Conservation (phyloP, 2,113 vertebrate genomes). For the Syngnathus typhle region DNA sequence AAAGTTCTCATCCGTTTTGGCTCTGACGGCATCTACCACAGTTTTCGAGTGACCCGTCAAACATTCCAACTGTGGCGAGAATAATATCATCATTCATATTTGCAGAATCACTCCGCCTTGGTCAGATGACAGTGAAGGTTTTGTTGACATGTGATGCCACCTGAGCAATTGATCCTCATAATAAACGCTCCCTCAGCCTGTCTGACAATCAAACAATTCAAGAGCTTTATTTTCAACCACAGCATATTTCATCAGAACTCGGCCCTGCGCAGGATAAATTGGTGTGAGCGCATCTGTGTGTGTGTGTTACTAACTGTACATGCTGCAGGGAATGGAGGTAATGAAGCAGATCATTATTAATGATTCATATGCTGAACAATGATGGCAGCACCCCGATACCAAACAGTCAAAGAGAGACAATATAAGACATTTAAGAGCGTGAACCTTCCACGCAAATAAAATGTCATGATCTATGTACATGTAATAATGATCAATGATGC, state of each 20-base stretch:
- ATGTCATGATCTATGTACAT: no score
- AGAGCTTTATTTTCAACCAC: conserved; percentile 12
- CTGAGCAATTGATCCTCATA: no score
- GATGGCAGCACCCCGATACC: background rate
- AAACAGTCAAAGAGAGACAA: background rate
- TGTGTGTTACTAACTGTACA: conserved; percentile 8
- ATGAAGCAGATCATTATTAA: conserved; percentile 40
- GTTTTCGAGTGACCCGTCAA: no score
- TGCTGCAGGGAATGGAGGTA: conserved; percentile 45
- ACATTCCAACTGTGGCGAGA: no score
- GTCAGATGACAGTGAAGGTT: background rate
- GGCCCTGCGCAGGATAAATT: background rate
- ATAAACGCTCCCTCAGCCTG: conserved; percentile 9
- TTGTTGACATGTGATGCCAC: no score
- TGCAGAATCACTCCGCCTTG: background rate
- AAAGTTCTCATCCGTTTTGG: background rate
- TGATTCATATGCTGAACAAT: conserved; percentile 14
- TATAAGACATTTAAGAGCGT: background rate
- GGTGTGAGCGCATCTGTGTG: background rate
- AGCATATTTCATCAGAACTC: conserved; percentile 14
- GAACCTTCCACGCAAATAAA: background rate
- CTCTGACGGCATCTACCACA: background rate
- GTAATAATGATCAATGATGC: no score
- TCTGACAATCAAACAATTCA: conserved; percentile 16
- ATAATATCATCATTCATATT: no score